Conservation (phyloP, 2,113 vertebrate genomes). For the Callionymus lyra region DNA sequence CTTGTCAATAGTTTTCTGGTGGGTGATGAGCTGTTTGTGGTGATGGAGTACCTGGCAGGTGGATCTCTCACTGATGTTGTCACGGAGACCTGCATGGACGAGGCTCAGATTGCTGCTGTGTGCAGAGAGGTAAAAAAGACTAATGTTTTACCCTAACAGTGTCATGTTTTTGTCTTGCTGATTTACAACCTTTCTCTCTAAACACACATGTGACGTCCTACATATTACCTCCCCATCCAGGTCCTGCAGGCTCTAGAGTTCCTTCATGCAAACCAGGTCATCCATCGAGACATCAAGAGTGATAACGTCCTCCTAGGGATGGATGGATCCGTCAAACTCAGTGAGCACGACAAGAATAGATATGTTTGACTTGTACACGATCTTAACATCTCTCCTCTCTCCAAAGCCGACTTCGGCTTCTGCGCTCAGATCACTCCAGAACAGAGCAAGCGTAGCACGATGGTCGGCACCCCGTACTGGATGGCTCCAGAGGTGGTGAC, state of each 20-base stretch:
- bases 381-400: conserved; percentile 1
- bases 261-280: conserved; percentile 93
- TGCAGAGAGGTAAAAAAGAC: conserved; percentile 79
- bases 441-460: conserved; percentile 95
- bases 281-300: conserved; percentile 97
- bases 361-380: no score
- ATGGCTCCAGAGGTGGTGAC: conserved; percentile 98
- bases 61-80: conserved; percentile 95
- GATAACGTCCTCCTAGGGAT: conserved; percentile 95
- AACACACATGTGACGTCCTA: conserved; percentile 5
- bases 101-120: conserved; percentile 93
- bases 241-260: conserved; percentile 94
- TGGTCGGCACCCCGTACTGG: conserved; percentile 97
- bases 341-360: conserved; percentile 61
- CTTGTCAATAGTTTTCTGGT: conserved; percentile 82
- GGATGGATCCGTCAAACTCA: conserved; percentile 96
- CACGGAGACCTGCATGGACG: conserved; percentile 97
- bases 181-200: no score
- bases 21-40: conserved; percentile 93
- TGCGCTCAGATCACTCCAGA: conserved; percentile 98
- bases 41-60: conserved; percentile 96
- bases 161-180: no score
- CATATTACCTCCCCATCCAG: conserved; percentile 40
- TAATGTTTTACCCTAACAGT: neutral
- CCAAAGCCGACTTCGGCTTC: conserved; percentile 91